Evolutionary conservation across 35 echinoderm and acorn worm genomes (phyloP), one percentile per base, ranked within the genome.

Genomic region (Apostichopus japonicus): DNA sequence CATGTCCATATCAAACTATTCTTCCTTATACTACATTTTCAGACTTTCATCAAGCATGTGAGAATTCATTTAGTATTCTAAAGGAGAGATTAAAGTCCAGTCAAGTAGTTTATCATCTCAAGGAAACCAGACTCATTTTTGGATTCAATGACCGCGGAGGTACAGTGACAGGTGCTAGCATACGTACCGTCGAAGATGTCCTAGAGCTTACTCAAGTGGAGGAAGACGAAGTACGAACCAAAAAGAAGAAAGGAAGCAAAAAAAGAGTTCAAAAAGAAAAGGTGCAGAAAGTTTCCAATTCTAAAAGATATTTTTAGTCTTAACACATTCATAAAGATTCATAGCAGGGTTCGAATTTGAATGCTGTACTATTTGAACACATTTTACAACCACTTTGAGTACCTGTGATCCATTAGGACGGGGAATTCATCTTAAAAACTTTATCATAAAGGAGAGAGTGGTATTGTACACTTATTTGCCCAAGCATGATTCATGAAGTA

Each of bases 71-170:
- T 79, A 91, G 54, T 52, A 77, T 81, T 55, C 77, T 93, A 63
- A 83, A 90, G 23, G 83, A 96, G 72, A 93, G 76, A 72, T 77
- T 96, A 54, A 92, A 96, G 27, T 96, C 94, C 8, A 79, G 65
- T 15, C 71, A 92, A 44, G 75, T 88, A 53, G 55, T 93, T 5
- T 96, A 91, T 87, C 86, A 91, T 21, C 76, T 96, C 16, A 79
- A 87, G n/a, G 61, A 84, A 22, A 96, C 86, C 57, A 93, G 53
- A 6, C 80, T 96, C 56, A 87, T 96, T 54, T 91, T 96, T 80
- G 89, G 94, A 83, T 79, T 76, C 65, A 71, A 86, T 22, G 79
- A 67, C 22, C 58, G 79, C 65, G 91, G 76, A 72, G 57, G 57
- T 77, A 76, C 58, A 27, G n/a, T 90, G 11, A 72, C 59, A 15